A percentile compares a stretch with the other conserved stretches of the same genome.
Conservation (phyloP, 2,113 vertebrate genomes). For the Acinonyx jubatus region DNA sequence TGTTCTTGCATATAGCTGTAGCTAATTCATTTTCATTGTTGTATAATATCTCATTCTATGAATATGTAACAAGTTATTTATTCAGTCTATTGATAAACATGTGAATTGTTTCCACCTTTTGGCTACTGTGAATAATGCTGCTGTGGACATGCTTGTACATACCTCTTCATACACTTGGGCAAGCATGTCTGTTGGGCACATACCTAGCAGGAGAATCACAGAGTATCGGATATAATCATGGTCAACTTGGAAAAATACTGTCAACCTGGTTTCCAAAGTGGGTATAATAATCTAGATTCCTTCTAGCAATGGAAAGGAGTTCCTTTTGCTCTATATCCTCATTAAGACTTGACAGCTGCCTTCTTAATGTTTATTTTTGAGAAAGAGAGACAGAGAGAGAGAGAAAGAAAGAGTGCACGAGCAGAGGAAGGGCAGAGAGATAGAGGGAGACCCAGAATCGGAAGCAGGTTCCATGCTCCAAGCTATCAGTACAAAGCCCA, state of each 20-base stretch:
- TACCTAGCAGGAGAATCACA: background rate
- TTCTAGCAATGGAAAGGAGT: background rate
- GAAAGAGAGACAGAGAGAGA: too few species aligned
- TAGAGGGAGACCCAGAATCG: too few species aligned
- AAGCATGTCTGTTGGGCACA: background rate
- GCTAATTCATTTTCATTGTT: background rate
- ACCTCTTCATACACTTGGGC: background rate
- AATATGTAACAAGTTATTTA: background rate
- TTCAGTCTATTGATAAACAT: background rate
- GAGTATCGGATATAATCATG: background rate
- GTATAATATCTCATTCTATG: background rate
- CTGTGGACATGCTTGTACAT: background rate
- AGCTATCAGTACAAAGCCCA: too few species aligned
- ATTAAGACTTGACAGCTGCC: background rate
- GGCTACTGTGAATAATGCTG: background rate
- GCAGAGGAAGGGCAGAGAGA: too few species aligned
- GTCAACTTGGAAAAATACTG: background rate
- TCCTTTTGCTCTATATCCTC: background rate
- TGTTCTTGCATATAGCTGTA: background rate
- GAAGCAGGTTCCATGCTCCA: too few species aligned
- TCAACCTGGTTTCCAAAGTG: background rate
- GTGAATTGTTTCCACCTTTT: background rate
- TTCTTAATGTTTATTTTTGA: background rate
- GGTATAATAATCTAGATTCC: background rate
- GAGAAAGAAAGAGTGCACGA: too few species aligned